Evolutionary conservation across 2,113 vertebrate genomes (phyloP).

Genomic region (Cathartes aura): DNA sequence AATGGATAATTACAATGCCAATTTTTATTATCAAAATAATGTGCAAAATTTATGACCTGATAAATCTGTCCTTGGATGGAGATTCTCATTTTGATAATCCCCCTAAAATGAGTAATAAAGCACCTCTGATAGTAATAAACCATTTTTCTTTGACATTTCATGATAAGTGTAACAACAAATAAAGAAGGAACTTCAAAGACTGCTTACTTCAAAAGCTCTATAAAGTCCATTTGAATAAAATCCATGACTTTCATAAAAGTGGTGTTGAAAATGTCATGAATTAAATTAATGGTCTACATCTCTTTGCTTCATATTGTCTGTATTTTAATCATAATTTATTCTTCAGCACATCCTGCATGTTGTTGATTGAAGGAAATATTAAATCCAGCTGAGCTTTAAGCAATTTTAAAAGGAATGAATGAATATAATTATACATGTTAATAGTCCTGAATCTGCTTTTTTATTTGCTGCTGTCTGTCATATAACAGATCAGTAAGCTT

Average conservation of each 20-base stretch:
- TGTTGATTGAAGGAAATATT: slow-evolving; percentile 71
- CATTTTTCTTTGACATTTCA: slow-evolving; percentile 65
- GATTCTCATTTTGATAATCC: slow-evolving; percentile 70
- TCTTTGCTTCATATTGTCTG: slow-evolving; percentile 63
- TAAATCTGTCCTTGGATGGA: slow-evolving; percentile 57
- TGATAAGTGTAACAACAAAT: slow-evolving; percentile 70
- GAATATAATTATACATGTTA: slow-evolving; percentile 68
- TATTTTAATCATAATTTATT: slow-evolving; percentile 73
- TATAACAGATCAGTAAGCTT: slow-evolving; percentile 40
- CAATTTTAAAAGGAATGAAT: slow-evolving; percentile 64
- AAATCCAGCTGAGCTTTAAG: slow-evolving; percentile 69
- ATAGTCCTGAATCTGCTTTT: slow-evolving; percentile 53
- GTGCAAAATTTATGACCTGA: slow-evolving; percentile 60
- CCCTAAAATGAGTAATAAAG: slow-evolving; percentile 68
- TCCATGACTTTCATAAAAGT: slow-evolving; percentile 59
- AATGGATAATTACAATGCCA: slow-evolving; percentile 47
- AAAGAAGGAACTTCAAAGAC: slow-evolving; percentile 64
- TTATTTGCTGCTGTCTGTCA: slow-evolving; percentile 56
- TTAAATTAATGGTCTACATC: slow-evolving; percentile 64
- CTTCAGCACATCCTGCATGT: slow-evolving; percentile 57
- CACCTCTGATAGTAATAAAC: slow-evolving; percentile 60
- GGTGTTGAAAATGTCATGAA: slow-evolving; percentile 70
- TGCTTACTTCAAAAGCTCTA: slow-evolving; percentile 69
- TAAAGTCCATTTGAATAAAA: slow-evolving; percentile 71
- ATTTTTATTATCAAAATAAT: slow-evolving; percentile 66